Evolutionary conservation across 2,113 vertebrate species (phyloP), one percentile per base, ranked within the genome.

Genomic region (Barbus barbus): DNA sequence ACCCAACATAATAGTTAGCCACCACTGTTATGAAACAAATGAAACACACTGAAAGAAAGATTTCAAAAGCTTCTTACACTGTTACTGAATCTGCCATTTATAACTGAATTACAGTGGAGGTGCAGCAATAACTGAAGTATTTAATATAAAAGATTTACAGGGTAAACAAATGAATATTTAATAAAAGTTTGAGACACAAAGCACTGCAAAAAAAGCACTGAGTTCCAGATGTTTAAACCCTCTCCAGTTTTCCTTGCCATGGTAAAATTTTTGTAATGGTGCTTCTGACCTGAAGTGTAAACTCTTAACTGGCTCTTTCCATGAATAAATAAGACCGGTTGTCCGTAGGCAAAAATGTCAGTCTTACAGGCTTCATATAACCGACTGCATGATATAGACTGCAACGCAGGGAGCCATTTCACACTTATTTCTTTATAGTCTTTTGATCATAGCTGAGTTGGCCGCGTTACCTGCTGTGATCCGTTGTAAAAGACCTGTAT

Each of bases 351-450:
- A 80, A 48, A 80, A 48, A 75, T 20, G 5, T 46, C 16, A 44
- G 77, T 69, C 41, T 69, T 67, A 69, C 44, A 69, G 44, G 46
- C 44, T 53, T 82, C 65, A 71, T 51, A 53, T 81, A 81, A 53
- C 60, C 8, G 6, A 53, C 0, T 53, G 63, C 63, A 20, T 81
- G 33, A 26, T 74, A 74, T 31, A 53, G 26, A 69, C 63, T 61
- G 63, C 11, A 38, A 79, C 65, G 89, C 71, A 82, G 88, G 85
- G 90, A 86, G 88, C 91, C 89, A 92, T 93, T 93, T 91, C 92
- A 92, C 91, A 93, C 85, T 91, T 88, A 76, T 87, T 87, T 85
- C 86, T 89, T 44, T 88, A n/a, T n/a, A n/a, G 88, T 83, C 86
- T 89, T 88, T 91, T 86, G 88, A 89, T 89, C 85, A 89, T 61